A percentile compares a stretch with the other conserved stretches of the same genome.
Conservation (phyloP, 2,797 vertebrate species). For the Alectoris magna region DNA sequence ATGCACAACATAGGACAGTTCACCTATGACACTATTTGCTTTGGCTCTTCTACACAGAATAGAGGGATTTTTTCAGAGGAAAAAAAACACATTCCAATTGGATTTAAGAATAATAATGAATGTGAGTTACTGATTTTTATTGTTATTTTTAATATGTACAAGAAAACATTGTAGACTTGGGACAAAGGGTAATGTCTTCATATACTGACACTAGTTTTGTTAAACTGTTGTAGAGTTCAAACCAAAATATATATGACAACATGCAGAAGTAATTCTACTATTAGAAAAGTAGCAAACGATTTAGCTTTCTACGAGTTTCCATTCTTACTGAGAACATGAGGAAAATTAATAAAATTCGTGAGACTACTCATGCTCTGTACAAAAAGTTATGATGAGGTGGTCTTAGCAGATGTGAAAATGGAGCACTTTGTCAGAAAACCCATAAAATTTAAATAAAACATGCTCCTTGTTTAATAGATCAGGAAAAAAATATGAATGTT, state of each 20-base stretch:
- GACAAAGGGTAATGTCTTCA: neutral
- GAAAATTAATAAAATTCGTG: neutral
- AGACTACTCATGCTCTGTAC: neutral
- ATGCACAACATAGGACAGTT: neutral
- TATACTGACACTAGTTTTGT: neutral
- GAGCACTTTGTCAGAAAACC: neutral
- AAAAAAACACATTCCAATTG: neutral
- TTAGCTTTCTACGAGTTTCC: neutral
- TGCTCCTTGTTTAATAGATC: neutral
- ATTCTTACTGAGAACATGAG: neutral
- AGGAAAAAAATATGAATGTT: neutral
- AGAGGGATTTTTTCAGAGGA: neutral
- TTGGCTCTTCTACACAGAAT: neutral
- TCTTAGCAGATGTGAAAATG: neutral
- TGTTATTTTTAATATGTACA: neutral
- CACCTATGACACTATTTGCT: neutral
- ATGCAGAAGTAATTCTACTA: neutral
- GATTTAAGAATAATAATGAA: neutral
- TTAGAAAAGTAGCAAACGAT: neutral
- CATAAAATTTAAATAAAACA: neutral
- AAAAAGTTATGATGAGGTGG: neutral
- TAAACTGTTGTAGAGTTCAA: neutral
- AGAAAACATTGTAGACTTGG: neutral
- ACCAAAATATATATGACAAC: neutral
- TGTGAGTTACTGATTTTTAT: neutral